phyloP scores from a whole-genome alignment of 2,797 vertebrate genomes.

The Epinephelus coioides region DNA sequence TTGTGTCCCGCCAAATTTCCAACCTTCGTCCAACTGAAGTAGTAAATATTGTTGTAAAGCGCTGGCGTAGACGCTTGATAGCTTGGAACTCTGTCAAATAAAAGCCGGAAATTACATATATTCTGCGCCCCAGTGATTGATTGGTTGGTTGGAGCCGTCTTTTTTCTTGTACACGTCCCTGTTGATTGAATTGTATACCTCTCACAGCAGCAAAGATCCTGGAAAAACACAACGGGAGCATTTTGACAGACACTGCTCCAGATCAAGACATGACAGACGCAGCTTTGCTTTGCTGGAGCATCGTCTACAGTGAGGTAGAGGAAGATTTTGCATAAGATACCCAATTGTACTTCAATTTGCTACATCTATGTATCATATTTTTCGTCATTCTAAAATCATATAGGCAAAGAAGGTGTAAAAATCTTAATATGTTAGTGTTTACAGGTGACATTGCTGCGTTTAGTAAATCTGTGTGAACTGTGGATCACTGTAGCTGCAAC shows the following conservation, averaged over 20 bases:
- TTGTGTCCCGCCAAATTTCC: conserved; percentile 67
- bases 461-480: neutral
- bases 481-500: neutral
- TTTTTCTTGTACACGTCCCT: conserved; percentile 1
- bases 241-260: conserved; percentile 9
- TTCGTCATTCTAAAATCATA: neutral
- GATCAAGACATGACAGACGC: neutral
- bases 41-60: conserved; percentile 56
- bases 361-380: neutral
- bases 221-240: neutral
- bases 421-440: neutral
- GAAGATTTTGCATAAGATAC: neutral
- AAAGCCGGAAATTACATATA: conserved; percentile 17
- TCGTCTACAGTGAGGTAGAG: neutral
- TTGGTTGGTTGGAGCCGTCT: neutral
- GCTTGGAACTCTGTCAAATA: conserved; percentile 21
- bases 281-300: conserved; percentile 3
- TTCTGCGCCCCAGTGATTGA: conserved; percentile 14
- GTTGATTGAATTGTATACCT: conserved; percentile 2
- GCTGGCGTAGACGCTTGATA: conserved; percentile 14
- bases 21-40: conserved; percentile 45
- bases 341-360: neutral
- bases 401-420: neutral
- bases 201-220: neutral
- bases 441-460: neutral